phyloP scores from a whole-genome alignment of 2,797 vertebrate species.

The Furcifer pardalis region DNA sequence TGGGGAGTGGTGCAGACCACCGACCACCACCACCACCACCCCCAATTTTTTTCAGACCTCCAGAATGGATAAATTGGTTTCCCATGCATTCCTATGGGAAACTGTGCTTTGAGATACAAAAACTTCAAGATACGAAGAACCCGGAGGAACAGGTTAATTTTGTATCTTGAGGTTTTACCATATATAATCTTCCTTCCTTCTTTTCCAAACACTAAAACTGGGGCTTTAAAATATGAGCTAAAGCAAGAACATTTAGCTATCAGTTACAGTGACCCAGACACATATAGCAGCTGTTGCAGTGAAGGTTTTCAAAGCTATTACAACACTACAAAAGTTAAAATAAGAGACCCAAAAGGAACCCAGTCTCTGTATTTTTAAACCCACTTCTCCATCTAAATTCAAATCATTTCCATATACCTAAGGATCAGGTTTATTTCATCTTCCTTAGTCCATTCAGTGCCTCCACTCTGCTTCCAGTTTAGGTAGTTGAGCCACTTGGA shows the following conservation, averaged over 20 bases:
- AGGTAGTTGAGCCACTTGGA: constrained; percentile 99
- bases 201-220: constrained; percentile 59
- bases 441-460: constrained; percentile 98
- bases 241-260: constrained; percentile 69
- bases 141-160: too few species aligned
- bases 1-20: too few species aligned
- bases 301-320: constrained; percentile 52
- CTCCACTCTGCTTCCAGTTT: constrained; percentile 99
- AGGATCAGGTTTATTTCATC: constrained; percentile 93
- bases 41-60: too few species aligned
- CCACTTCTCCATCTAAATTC: too few species aligned
- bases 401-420: constrained; percentile 68
- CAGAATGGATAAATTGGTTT: too few species aligned
- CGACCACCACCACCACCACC: too few species aligned
- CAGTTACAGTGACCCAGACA: constrained; percentile 62
- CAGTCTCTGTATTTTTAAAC: background rate
- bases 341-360: constrained; percentile 55
- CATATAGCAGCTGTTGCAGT: constrained; percentile 52
- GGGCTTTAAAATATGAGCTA: constrained; percentile 55
- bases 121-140: too few species aligned
- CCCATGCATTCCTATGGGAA: too few species aligned
- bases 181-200: background rate
- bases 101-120: too few species aligned
- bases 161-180: too few species aligned
- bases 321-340: constrained; percentile 51